Percentiles rank a stretch among this genome's conserved stretches.
phyloP scores from a whole-genome alignment of 1,140 invertebrate species.

The Lepidostoma basale region DNA sequence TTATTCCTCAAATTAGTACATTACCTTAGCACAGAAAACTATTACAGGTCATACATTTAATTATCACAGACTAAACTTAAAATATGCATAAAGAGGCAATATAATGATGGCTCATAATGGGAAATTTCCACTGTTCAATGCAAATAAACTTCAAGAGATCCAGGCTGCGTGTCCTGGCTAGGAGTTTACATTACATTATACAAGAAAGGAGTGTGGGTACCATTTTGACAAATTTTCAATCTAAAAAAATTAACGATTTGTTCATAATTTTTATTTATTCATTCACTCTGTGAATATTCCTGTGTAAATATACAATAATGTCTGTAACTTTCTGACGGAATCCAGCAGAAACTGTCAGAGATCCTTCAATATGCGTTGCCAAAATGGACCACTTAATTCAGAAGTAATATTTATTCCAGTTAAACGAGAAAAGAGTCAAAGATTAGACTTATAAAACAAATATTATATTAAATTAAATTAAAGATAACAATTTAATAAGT shows the following conservation, averaged over 20 bases:
- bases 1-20: constrained; percentile 17
- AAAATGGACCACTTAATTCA: too few relatives aligned
- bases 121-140: neutral
- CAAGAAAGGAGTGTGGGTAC: neutral
- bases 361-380: too few relatives aligned
- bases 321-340: too few relatives aligned
- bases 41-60: constrained; percentile 21
- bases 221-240: neutral
- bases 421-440: too few relatives aligned
- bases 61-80: constrained; percentile 37
- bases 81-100: constrained; percentile 36
- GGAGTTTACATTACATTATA: neutral
- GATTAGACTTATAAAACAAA: too few relatives aligned
- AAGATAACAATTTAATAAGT: constrained; percentile 11
- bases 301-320: too few relatives aligned
- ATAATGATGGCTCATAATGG: constrained; percentile 32
- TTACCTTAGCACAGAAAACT: constrained; percentile 6
- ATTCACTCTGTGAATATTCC: too few relatives aligned
- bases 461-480: neutral
- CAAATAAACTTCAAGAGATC: neutral
- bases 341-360: too few relatives aligned
- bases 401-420: too few relatives aligned
- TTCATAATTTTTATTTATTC: neutral
- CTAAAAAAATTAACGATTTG: neutral
- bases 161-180: neutral